A percentile compares a stretch with the other conserved stretches of the same genome.
These are phyloP conservation scores for Grantiella picta DNA, from an alignment of 2,113 vertebrate genomes.

Conservation along the genomic window DNA sequence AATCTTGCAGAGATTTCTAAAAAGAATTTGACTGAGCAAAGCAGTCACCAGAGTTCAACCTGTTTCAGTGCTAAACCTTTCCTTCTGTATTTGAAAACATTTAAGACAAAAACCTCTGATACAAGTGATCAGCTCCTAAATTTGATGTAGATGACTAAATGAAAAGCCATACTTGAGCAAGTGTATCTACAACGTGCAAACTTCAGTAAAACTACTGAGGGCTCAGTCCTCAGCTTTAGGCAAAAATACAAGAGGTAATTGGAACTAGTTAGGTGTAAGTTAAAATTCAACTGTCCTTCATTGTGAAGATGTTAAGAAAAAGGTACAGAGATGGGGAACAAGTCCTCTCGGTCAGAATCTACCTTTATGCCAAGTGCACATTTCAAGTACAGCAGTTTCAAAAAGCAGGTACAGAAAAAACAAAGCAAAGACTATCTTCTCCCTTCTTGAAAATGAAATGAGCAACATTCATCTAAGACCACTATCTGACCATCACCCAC, in stretches of 20 bases:
- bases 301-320: neutral
- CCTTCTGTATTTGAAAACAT: neutral
- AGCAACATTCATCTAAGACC: neutral
- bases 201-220: neutral
- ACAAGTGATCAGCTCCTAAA: neutral
- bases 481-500: fast-evolving
- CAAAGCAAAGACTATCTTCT: neutral
- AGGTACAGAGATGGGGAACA: neutral
- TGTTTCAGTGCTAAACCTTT: neutral
- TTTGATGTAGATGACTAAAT: neutral
- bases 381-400: neutral
- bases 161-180: neutral
- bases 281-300: neutral
- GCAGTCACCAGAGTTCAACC: neutral
- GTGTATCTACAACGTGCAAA: neutral
- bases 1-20: neutral
- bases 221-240: neutral
- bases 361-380: neutral
- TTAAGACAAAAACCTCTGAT: neutral
- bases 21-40: neutral
- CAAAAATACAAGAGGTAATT: neutral
- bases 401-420: neutral
- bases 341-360: neutral
- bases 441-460: neutral
- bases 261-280: neutral